These are phyloP conservation scores for Lamproptera curius DNA, from an alignment of 2,888 invertebrate species.

Conservation along the genomic window DNA sequence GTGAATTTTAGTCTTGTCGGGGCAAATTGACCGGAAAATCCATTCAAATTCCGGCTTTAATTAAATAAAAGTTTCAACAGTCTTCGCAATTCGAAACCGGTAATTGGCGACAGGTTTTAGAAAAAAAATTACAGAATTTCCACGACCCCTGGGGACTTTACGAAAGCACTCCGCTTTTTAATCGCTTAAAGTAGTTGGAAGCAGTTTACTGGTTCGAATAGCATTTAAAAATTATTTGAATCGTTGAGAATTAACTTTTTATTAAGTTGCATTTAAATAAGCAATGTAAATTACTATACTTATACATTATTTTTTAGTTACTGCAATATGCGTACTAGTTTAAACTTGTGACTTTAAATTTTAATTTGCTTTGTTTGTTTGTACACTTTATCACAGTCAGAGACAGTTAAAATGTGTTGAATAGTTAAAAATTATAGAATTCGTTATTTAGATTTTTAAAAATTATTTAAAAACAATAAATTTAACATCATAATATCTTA, in stretches of 20 bases:
- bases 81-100: constrained; percentile 22
- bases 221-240: constrained; percentile 8
- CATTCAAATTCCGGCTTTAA: constrained; percentile 18
- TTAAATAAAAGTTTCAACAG: constrained; percentile 22
- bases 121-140: constrained; percentile 21
- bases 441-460: no score
- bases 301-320: no score
- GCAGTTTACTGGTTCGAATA: constrained; percentile 12
- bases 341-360: no score
- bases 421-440: no score
- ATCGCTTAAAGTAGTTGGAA: constrained; percentile 17
- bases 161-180: constrained; percentile 11
- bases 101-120: constrained; percentile 27
- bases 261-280: no score
- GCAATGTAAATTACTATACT: no score
- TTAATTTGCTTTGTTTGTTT: no score
- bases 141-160: constrained; percentile 10
- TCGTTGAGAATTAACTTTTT: neutral
- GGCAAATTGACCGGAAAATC: constrained; percentile 19
- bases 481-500: no score
- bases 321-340: no score
- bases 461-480: no score
- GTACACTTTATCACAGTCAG: no score
- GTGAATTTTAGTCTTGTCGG: constrained; percentile 9
- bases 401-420: no score